Evolutionary conservation across 2,888 invertebrate genomes (phyloP).

Genomic region (Exephanes ischioxanthus): DNA sequence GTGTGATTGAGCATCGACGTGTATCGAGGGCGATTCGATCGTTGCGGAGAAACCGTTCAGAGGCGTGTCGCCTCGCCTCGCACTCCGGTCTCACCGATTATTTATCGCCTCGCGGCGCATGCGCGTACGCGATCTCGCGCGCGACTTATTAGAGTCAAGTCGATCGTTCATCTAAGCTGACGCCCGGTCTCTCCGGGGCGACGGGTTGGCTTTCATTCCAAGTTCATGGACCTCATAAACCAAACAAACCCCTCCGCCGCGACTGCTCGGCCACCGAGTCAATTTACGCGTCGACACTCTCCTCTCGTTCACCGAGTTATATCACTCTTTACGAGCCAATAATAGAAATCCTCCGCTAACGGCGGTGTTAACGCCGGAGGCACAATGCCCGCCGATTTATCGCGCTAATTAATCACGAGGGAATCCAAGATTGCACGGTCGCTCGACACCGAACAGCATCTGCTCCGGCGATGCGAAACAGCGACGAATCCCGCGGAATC

Average conservation of each 20-base stretch:
- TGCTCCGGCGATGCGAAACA: not conserved
- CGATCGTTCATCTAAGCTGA: conserved; percentile 61
- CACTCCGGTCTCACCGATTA: conserved; percentile 62
- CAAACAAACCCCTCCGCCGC: conserved; percentile 53
- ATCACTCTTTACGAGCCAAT: conserved; percentile 65
- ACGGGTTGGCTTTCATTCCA: conserved; percentile 44
- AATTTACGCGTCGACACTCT: conserved; percentile 7
- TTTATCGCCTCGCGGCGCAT: conserved; percentile 57
- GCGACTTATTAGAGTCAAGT: conserved; percentile 65
- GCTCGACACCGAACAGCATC: not conserved
- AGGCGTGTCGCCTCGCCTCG: conserved; percentile 29
- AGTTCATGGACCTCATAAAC: conserved; percentile 73
- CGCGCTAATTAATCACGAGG: conserved; percentile 66
- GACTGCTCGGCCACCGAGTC: not conserved
- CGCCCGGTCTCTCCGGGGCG: conserved; percentile 29
- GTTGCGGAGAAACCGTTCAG: conserved; percentile 29
- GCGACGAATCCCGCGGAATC: too few relatives aligned
- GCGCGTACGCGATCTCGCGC: conserved; percentile 32
- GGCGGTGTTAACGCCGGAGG: conserved; percentile 27
- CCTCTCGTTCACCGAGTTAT: conserved; percentile 14
- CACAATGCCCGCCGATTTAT: conserved; percentile 73
- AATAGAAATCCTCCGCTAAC: conserved; percentile 70
- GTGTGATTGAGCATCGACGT: conserved; percentile 57
- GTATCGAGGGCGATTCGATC: conserved; percentile 23
- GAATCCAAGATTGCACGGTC: conserved; percentile 61